Base-by-base conservation (phyloP, 1,140 invertebrate genomes). In the Caenorhabditis briggsae region DNA sequence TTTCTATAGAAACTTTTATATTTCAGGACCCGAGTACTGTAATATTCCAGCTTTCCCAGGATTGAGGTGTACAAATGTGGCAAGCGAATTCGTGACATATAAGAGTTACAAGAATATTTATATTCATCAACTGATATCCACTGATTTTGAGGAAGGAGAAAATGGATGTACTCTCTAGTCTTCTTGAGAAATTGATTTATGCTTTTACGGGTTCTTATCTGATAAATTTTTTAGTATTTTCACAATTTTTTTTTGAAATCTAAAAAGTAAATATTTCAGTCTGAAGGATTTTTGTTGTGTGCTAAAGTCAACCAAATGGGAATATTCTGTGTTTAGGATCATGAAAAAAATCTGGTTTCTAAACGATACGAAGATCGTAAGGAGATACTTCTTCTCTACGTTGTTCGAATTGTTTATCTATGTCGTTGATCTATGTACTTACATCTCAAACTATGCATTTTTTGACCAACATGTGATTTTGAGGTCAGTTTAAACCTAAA, bases 141-240 rank as follows among this genome's bases (percentile, higher is more conserved):
- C 53, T 16, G 64, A 86, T 25, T 86, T 86, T 43, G 78, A 50
- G 18, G 58, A 86, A 18, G 70, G 74, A 33, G 74, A 86, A 18
- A 82, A 83, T 25, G 85, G 85, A 48, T 86, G 85, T 65, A 64
- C 85, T 56, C 50, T 86, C 12, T 86, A 58, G 55, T 82, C 50
- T 33, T 16, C 7, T 48, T 53, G 11, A 58, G 14, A n/a, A 58
- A 56, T 18, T 14, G 6, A 20, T 61, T 84, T 20, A 12, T 25
- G 8, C 18, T 46, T 25, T 20, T 82, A 56, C 78, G 78, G 56
- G 50, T 56, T 82, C 5, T 82, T 8, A 9, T 16, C 48, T 82
- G 33, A 25, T 82, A 43, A 8, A 16, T 33, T 56, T 82, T 55
- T 43, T 53, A 55, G n/a, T 43, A 48, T 18, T n/a, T 74, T 74